Conservation (phyloP, 2,797 vertebrate genomes). For the Percopsis omiscomaycus region DNA sequence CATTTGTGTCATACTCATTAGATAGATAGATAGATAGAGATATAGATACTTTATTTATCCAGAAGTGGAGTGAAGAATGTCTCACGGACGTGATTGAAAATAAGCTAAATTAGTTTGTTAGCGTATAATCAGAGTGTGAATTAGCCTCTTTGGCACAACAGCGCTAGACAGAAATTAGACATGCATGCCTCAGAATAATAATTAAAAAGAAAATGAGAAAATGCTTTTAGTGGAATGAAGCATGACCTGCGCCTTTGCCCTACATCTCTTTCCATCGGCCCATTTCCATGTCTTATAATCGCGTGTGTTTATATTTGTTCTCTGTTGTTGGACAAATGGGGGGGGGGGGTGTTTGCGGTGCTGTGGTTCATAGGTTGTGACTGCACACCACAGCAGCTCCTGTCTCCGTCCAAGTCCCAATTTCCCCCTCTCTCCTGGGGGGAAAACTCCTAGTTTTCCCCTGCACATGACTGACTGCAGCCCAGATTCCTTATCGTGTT, state of each 20-base stretch:
- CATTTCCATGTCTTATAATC: neutral
- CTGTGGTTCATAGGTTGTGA: neutral
- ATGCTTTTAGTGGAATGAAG: slow-evolving; percentile 13
- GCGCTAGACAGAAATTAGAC: slow-evolving; percentile 34
- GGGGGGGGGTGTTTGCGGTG: neutral
- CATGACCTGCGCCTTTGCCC: slow-evolving; percentile 6
- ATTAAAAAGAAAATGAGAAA: slow-evolving; percentile 17
- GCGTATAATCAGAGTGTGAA: slow-evolving; percentile 23
- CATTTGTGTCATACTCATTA: no score
- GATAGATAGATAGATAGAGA: no score
- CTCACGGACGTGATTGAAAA: slow-evolving; percentile 5
- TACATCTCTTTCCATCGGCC: neutral
- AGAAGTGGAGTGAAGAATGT: neutral
- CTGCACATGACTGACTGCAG: slow-evolving; percentile 11
- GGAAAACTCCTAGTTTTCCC: slow-evolving; percentile 24
- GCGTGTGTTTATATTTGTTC: neutral
- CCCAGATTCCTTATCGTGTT: slow-evolving; percentile 18
- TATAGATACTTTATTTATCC: no score
- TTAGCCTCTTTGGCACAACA: slow-evolving; percentile 20
- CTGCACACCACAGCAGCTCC: neutral
- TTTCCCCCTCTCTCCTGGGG: slow-evolving; percentile 2
- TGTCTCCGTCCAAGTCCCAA: neutral
- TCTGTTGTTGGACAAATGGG: neutral
- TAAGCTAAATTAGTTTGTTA: slow-evolving; percentile 30
- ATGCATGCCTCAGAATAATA: slow-evolving; percentile 42